Evolutionary conservation across 2,113 vertebrate genomes (phyloP).

Genomic region (Brachionichthys hirsutus): DNA sequence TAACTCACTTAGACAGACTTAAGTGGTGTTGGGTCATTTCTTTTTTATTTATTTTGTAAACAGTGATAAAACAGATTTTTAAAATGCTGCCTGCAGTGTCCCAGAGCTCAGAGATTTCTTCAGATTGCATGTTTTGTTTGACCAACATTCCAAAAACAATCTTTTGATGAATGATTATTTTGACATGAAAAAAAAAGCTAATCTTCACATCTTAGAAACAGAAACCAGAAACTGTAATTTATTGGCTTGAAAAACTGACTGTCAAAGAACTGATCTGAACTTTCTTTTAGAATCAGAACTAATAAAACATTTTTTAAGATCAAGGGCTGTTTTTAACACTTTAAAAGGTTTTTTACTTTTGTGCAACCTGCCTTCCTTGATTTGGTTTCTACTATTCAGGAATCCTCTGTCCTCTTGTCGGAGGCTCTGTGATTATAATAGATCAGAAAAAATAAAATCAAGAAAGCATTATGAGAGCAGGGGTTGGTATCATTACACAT

Average conservation of each 20-base stretch:
- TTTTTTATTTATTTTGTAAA: too few relatives aligned
- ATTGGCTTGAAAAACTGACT: neutral
- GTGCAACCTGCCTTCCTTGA: neutral
- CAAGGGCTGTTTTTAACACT: too few relatives aligned
- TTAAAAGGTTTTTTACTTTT: neutral
- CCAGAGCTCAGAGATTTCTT: too few relatives aligned
- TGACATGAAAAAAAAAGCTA: neutral
- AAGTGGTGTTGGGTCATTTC: too few relatives aligned
- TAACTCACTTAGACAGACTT: too few relatives aligned
- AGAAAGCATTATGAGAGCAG: conserved; percentile 63
- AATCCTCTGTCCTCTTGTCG: conserved; percentile 22
- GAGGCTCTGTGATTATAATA: conserved; percentile 43
- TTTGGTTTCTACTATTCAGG: conserved; percentile 2
- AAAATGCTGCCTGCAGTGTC: too few relatives aligned
- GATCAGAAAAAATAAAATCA: conserved; percentile 69
- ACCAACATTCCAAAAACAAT: too few relatives aligned
- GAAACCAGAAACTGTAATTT: neutral
- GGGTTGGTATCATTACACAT: conserved; percentile 73
- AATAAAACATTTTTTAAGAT: too few relatives aligned
- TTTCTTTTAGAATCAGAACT: neutral
- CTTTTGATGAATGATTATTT: neutral
- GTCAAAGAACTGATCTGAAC: neutral
- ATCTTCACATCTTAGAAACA: neutral
- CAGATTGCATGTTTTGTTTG: too few relatives aligned
- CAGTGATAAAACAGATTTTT: too few relatives aligned